Conservation (phyloP, 1,140 invertebrate genomes). For the Megalonaias nervosa region DNA sequence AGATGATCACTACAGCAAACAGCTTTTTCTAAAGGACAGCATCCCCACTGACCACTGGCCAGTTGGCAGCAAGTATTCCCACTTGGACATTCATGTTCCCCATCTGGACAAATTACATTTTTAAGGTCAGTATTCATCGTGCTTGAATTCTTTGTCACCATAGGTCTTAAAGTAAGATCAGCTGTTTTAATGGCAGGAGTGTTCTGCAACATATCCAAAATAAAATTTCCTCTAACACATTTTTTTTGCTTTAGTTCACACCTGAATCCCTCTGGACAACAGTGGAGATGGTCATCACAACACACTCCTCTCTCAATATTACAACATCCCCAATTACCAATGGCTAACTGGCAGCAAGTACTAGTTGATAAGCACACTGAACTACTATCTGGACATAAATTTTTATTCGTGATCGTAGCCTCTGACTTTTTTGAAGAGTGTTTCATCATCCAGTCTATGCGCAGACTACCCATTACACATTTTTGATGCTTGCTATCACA, state of each 20-base stretch:
- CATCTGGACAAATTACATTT: constrained; percentile 50
- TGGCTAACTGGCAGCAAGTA: constrained; percentile 51
- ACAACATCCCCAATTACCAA: constrained; percentile 51
- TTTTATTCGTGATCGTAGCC: background rate
- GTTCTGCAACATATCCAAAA: background rate
- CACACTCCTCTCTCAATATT: constrained; percentile 51
- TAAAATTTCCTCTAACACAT: constrained; percentile 21
- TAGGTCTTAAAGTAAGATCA: no score
- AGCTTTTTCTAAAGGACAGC: constrained; percentile 59
- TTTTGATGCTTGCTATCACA: constrained; percentile 2
- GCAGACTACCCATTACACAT: background rate
- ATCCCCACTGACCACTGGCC: constrained; percentile 43
- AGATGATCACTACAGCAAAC: constrained; percentile 62
- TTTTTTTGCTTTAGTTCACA: constrained; percentile 51
- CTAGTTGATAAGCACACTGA: constrained; percentile 42
- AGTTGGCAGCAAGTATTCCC: constrained; percentile 56
- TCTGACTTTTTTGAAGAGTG: background rate
- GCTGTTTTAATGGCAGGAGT: no score
- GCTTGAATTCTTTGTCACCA: no score
- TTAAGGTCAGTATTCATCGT: background rate
- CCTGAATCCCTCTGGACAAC: constrained; percentile 58
- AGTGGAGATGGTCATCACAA: constrained; percentile 61
- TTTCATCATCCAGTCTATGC: constrained; percentile 4
- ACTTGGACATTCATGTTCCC: constrained; percentile 51
- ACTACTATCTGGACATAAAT: constrained; percentile 28